Base-by-base conservation (phyloP, 2,113 vertebrate species). In the Boleophthalmus pectinirostris region DNA sequence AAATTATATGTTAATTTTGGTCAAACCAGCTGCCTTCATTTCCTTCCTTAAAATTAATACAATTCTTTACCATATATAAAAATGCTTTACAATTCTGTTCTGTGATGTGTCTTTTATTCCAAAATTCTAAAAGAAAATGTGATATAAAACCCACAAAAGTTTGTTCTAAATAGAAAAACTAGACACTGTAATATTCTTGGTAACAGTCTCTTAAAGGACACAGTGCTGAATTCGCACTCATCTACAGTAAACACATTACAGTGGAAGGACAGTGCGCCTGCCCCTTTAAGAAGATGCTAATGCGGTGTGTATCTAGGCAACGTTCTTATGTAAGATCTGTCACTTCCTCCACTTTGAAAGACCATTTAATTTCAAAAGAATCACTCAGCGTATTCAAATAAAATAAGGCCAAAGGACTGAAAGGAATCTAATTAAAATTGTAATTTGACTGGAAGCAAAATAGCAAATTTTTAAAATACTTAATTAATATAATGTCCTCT, bases 121-220 rank as follows among this genome's bases (percentile, higher is more conserved):
- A n/a, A n/a, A n/a, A n/a, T n/a, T n/a, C n/a, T n/a, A n/a, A n/a
- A n/a, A n/a, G n/a, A n/a, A 53, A n/a, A 10, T 9, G 5, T 51
- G 0, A 53, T 1, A 54, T 10, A n/a, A 54, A 54, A 21, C 16
- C 4, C 47, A 51, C 6, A 51, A 51, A 51, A 51, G 16, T 43
- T 43, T 11, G 8, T 10, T 43, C 1, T 43, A 43, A 43, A 43
- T 43, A 43, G 38, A 43, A 43, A 43, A 43, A 43, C 38, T 10
- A 43, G 47, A 51, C 2, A 18, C 15, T 16, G 15, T 51, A 23
- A 56, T 23, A 56, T 1, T 23, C 53, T 10, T 8, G 3, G 20
- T 9, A n/a, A 64, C 10, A 14, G 24, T 69, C 72, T 90, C 90
- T 94, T 94, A 94, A 94, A 93, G 93, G 79, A 74, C n/a, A 87